Base-by-base conservation (phyloP, 53 echinoderm and acorn worm genomes). In the Temnopleurus reevesii region DNA sequence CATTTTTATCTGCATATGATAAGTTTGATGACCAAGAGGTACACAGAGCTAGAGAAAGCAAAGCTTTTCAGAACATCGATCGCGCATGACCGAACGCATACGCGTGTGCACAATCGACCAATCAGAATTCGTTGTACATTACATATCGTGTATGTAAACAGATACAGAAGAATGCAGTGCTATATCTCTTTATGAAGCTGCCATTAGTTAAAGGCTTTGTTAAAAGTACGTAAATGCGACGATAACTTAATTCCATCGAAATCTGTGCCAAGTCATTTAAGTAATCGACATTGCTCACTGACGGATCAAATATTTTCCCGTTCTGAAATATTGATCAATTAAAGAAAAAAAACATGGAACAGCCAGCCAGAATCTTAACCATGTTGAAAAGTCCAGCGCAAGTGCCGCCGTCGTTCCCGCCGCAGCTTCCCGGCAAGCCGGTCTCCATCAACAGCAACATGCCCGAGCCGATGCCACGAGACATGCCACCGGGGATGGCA, bases 361-460 rank as follows among this genome's bases (percentile, higher is more conserved):
- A 64, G 49, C 88, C 53, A 53, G 35, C 88, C 18, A 66, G 88
- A 33, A 87, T 87, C 31, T 35, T 87, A 19, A 87, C 65, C 35
- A 87, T 87, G 88, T 38, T 87, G 51, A 65, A 87, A 60, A n/a
- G 55, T 17, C 83, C 83, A 83, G 45, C 85, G 60, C 45, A 36
- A 28, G 85, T 60, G 24, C 66, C 88, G 9, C 51, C 66, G 12
- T 29, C 71, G 53, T 86, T 60, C 86, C 61, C 61, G 18, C 59
- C 45, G 41, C 88, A 65, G 71, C 71, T 66, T 4, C 53, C 88
- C 24, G 88, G 88, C 10, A 87, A 87, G 28, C 88, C 88, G 49
- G 49, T 66, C 19, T 87, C 88, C 30, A 87, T 87, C 65, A 87
- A 87, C 66, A 66, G 88, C 88, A 87, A 87, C 71, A 51, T 87